Conservation (phyloP, 35 echinoderm and acorn worm species). For the Heliocidaris erythrogramma region DNA sequence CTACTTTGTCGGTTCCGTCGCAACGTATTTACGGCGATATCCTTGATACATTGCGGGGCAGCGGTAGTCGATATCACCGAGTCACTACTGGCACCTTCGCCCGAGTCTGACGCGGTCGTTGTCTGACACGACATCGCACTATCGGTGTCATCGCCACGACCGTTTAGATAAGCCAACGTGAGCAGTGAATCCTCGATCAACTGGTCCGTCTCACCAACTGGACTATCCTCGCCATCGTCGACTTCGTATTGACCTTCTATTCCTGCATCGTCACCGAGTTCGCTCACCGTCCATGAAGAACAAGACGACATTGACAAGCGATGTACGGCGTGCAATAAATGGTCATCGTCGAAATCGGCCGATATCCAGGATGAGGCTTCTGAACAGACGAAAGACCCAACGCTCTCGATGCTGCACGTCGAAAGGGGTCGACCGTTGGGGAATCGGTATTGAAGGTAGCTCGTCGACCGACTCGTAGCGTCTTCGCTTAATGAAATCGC, state of each 20-base stretch:
- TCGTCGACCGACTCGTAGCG: neutral
- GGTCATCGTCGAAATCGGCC: conserved; percentile 18
- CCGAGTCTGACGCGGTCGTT: neutral
- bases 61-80: neutral
- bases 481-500: neutral
- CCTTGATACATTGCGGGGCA: neutral
- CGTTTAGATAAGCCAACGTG: neutral
- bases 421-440: neutral
- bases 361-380: conserved; percentile 29
- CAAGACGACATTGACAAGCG: conserved; percentile 36
- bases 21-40: neutral
- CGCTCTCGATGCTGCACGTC: conserved; percentile 30
- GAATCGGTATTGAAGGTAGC: neutral
- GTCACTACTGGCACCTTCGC: neutral
- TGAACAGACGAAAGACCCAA: neutral
- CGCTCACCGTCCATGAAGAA: conserved; percentile 40
- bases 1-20: neutral
- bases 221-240: neutral
- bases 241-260: neutral
- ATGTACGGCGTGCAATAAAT: neutral
- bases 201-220: neutral
- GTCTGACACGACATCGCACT: neutral
- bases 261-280: conserved; percentile 21
- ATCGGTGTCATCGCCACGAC: neutral
- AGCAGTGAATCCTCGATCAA: conserved; percentile 17